Conservation (phyloP, 1,140 invertebrate species). For the Bombus fervidus region DNA sequence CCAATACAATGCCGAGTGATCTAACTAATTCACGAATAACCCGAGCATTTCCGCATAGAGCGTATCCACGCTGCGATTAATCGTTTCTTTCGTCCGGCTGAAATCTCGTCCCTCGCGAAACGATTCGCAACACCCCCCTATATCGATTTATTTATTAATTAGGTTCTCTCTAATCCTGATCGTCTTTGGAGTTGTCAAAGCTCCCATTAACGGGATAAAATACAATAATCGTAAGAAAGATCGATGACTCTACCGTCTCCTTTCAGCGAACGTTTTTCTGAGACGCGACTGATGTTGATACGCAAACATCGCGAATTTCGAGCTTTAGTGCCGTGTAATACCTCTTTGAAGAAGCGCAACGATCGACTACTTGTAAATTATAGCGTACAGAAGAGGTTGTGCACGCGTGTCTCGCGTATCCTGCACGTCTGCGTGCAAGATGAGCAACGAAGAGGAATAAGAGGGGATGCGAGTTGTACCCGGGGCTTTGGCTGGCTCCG, state of each 20-base stretch:
- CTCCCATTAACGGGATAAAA: background rate
- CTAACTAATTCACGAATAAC: background rate
- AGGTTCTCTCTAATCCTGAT: no score
- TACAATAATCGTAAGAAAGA: background rate
- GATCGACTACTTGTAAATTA: slow-evolving; percentile 28
- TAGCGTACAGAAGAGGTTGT: background rate
- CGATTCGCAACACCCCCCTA: background rate
- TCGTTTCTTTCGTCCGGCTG: background rate
- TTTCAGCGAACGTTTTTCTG: background rate
- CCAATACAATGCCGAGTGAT: background rate
- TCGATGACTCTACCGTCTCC: background rate
- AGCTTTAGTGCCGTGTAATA: slow-evolving; percentile 9
- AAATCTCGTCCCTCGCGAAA: background rate
- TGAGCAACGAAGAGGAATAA: background rate
- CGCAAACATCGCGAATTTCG: slow-evolving; percentile 22
- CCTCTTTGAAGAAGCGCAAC: background rate
- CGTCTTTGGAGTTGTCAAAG: background rate
- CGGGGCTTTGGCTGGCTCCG: slow-evolving; percentile 53
- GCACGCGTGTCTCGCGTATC: slow-evolving; percentile 1
- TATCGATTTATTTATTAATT: background rate
- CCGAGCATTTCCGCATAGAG: background rate
- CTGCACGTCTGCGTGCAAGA: background rate
- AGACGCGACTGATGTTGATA: background rate
- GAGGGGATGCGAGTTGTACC: slow-evolving; percentile 36
- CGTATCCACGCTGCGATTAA: background rate